These are phyloP conservation scores for Threskiornis aethiopicus DNA, from an alignment of 2,797 vertebrate species.

Conservation along the genomic window DNA sequence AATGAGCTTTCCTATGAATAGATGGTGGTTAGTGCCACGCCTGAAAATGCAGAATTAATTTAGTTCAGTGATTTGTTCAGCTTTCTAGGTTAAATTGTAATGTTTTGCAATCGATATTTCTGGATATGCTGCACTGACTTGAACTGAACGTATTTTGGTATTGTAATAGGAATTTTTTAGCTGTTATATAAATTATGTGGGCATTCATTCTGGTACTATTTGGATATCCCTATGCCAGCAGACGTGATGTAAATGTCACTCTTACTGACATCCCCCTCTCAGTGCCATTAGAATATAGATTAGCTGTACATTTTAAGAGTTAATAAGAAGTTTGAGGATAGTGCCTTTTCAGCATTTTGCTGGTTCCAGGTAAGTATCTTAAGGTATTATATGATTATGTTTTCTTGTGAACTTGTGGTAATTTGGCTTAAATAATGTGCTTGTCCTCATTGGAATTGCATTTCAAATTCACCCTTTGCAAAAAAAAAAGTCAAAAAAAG, in stretches of 20 bases:
- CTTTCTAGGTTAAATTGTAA: not conserved
- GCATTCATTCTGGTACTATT: not conserved
- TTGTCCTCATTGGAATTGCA: not conserved
- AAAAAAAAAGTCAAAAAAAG: no score
- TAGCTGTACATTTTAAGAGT: not conserved
- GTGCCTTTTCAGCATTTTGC: not conserved
- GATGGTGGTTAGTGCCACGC: not conserved
- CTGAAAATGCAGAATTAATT: not conserved
- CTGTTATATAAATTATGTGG: not conserved
- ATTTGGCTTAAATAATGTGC: not conserved
- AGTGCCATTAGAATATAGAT: not conserved
- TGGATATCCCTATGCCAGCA: not conserved
- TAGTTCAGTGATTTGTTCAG: not conserved
- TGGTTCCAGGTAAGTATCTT: not conserved
- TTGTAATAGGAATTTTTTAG: not conserved
- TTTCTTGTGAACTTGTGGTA: not conserved
- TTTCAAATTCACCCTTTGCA: not conserved
- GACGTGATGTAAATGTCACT: not conserved
- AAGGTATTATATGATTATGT: not conserved
- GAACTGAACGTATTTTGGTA: not conserved
- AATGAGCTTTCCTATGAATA: not conserved
- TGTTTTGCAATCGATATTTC: not conserved
- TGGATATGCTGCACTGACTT: not conserved
- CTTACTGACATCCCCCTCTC: not conserved
- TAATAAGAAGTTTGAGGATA: not conserved